phyloP scores from a whole-genome alignment of 2,113 vertebrate species.

The Kryptolebias marmoratus region DNA sequence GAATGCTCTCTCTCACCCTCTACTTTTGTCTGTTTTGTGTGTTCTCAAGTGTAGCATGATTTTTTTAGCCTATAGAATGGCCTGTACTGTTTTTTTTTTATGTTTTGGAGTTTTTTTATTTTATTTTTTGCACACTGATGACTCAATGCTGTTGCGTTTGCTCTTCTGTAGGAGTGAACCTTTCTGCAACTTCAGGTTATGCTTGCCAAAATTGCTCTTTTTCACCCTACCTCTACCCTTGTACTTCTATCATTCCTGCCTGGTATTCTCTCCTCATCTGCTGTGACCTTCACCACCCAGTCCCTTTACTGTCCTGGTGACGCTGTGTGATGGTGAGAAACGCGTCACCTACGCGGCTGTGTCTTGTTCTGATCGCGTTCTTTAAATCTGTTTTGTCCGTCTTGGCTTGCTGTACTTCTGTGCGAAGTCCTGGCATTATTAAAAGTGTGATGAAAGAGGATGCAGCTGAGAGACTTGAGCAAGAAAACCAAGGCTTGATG shows the following conservation, averaged over 20 bases:
- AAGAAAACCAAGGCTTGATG: conserved; percentile 4
- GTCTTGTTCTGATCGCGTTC: conserved; percentile 61
- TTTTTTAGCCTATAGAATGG: conserved; percentile 50
- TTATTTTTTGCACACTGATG: conserved; percentile 71
- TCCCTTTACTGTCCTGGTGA: conserved; percentile 37
- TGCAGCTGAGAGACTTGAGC: conserved; percentile 22
- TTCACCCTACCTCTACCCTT: conserved; percentile 21
- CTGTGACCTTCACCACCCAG: conserved; percentile 16
- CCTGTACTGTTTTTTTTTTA: conserved; percentile 79
- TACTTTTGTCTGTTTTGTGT: conserved; percentile 24
- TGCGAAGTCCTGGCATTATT: conserved; percentile 64
- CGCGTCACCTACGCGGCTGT: conserved; percentile 24
- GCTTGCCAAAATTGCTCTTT: conserved; percentile 39
- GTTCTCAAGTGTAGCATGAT: conserved; percentile 62
- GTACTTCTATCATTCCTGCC: conserved; percentile 44
- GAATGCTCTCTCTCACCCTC: conserved; percentile 7
- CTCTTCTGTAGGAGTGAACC: conserved; percentile 53
- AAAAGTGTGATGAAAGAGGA: conserved; percentile 65
- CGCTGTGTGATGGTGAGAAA: conserved; percentile 51
- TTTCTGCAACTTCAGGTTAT: conserved; percentile 79
- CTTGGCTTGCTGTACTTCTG: conserved; percentile 69
- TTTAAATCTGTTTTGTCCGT: conserved; percentile 59
- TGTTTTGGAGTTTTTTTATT: conserved; percentile 3
- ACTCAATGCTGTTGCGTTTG: conserved; percentile 72
- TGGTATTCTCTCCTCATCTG: not conserved